Evolutionary conservation across 2,797 vertebrate genomes (phyloP), one percentile per base, ranked within the genome.

Genomic region (Distichodus sexfasciatus): DNA sequence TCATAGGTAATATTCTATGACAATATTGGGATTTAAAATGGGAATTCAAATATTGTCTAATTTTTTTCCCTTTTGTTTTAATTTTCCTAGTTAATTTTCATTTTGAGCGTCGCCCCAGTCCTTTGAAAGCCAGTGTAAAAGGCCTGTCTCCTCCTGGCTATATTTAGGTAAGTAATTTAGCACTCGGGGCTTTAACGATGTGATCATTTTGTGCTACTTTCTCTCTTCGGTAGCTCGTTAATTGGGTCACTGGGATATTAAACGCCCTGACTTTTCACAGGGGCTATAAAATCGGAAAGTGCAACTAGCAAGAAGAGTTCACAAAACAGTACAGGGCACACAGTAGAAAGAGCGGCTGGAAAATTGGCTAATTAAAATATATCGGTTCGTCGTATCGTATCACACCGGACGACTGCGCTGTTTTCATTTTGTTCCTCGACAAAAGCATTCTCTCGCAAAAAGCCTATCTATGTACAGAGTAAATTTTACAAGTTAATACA

Each of bases 381-480:
- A 60, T 36, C 48, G 41, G 46, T 54, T 36, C 24, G 41, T 48
- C 29, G 28, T 4, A 36, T 73, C 17, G 26, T 50, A 65, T 61
- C 41, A 24, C 61, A 67, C 47, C 26, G 61, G 29, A 53, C 82
- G 87, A 66, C 79, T 78, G 80, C 81, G 84, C 72, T 82, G 85
- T 84, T 85, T 84, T 85, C 80, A 84, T 81, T 79, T 83, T 77
- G 68, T 74, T 79, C 44, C 81, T 75, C 78, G 82, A 80, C 76
- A 78, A 79, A 83, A n/a, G n/a, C 75, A 80, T 35, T 71, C 82
- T 79, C 82, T 87, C 85, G 66, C 80, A 84, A 87, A 86, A 85
- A 78, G 62, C 76, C 76, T 81, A 82, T 82, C 78, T 90, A 86
- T 87, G 83, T 81, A 77, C 69, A 71, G 48, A 86, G 43, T 48